Conservation (phyloP, 92 coral and sea anemone genomes). For the Scolanthus callimorphus region DNA sequence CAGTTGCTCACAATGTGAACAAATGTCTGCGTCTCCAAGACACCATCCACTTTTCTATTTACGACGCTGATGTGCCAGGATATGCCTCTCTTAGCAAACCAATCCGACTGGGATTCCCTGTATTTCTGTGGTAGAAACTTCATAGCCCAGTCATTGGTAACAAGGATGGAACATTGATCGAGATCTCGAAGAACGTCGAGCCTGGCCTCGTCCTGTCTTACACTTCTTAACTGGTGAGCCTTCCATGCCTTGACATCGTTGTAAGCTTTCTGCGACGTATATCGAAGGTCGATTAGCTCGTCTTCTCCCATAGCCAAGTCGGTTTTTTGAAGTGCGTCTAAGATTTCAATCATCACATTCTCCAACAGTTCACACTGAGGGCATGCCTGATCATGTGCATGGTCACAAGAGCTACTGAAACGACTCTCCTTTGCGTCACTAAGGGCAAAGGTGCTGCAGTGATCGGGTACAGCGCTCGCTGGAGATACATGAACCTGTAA, state of each 20-base stretch:
- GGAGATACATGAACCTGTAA: constrained; percentile 40
- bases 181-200: constrained; percentile 5
- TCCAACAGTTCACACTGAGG: constrained; percentile 29
- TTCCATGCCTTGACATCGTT: constrained; percentile 20
- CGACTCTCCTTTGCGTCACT: constrained; percentile 45
- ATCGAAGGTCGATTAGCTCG: constrained; percentile 34
- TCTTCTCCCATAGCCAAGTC: neutral
- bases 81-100: constrained; percentile 50
- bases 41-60: constrained; percentile 12
- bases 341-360: constrained; percentile 22
- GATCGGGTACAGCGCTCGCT: constrained; percentile 45
- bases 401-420: constrained; percentile 34
- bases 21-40: constrained; percentile 19
- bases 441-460: constrained; percentile 38
- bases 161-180: constrained; percentile 14
- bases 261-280: constrained; percentile 25
- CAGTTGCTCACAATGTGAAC: constrained; percentile 28
- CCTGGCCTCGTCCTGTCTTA: constrained; percentile 26
- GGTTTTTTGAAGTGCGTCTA: constrained; percentile 30
- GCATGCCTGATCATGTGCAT: constrained; percentile 36
- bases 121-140: constrained; percentile 30
- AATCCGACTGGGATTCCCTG: constrained; percentile 27
- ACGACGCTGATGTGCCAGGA: constrained; percentile 53
- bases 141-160: constrained; percentile 44
- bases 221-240: constrained; percentile 31